Conservation (phyloP, 2,888 invertebrate genomes). For the Tricholauxania praeusta region DNA sequence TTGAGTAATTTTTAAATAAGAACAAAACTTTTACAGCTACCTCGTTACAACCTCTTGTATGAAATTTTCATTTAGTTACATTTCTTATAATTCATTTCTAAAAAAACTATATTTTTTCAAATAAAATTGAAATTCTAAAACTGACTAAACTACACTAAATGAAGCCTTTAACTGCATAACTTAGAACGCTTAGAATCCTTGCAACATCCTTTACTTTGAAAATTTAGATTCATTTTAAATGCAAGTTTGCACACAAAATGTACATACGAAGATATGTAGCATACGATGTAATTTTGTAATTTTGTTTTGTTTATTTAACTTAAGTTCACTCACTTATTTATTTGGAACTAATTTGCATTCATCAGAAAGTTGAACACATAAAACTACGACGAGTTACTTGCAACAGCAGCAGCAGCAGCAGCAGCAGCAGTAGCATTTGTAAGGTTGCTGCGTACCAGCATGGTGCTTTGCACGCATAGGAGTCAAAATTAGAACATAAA, state of each 20-base stretch:
- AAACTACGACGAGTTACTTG: neutral
- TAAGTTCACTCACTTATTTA: neutral
- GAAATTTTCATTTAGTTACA: too few species aligned
- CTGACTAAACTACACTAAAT: neutral
- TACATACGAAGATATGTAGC: too few species aligned
- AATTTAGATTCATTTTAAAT: neutral
- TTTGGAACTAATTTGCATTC: constrained; percentile 23
- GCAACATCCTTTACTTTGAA: neutral
- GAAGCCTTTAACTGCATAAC: constrained; percentile 1
- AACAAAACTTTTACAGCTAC: too few species aligned
- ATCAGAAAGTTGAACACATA: neutral
- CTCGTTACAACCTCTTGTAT: too few species aligned
- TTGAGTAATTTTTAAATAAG: too few species aligned
- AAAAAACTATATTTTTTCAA: too few species aligned
- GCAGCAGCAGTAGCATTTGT: neutral
- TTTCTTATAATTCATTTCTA: too few species aligned
- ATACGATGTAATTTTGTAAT: neutral
- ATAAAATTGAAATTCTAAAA: too few species aligned
- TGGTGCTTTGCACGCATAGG: neutral
- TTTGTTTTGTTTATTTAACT: constrained; percentile 8
- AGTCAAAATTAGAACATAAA: neutral
- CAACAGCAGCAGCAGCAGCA: too few species aligned
- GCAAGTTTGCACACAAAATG: too few species aligned
- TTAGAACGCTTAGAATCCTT: neutral
- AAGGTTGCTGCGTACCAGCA: neutral